These are phyloP conservation scores for Caenorhabditis angaria DNA, from an alignment of 2,888 invertebrate species.

Conservation along the genomic window DNA sequence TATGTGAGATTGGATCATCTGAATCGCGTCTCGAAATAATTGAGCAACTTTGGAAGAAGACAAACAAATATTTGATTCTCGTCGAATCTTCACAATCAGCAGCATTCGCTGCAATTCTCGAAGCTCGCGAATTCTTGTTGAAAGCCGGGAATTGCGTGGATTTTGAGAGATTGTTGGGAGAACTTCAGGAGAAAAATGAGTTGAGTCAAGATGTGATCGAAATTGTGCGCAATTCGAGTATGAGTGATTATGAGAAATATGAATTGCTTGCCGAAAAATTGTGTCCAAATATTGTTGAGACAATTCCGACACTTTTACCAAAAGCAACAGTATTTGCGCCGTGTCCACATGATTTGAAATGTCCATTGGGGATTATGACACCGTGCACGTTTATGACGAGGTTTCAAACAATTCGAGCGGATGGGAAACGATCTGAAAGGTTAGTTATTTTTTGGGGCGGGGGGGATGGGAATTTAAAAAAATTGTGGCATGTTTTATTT, in stretches of 20 bases:
- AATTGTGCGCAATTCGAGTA: slow-evolving; percentile 47
- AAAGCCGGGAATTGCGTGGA: slow-evolving; percentile 73
- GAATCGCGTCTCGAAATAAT: slow-evolving; percentile 59
- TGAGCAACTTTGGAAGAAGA: slow-evolving; percentile 62
- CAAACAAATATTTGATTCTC: slow-evolving; percentile 64
- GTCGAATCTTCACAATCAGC: slow-evolving; percentile 64
- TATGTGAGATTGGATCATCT: slow-evolving; percentile 58
- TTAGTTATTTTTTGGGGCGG: slow-evolving; percentile 7
- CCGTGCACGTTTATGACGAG: slow-evolving; percentile 58
- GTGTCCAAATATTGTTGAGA: slow-evolving; percentile 35
- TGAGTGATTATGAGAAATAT: slow-evolving; percentile 62
- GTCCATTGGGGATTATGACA: slow-evolving; percentile 77
- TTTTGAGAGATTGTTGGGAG: slow-evolving; percentile 23
- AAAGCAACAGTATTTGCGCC: slow-evolving; percentile 73
- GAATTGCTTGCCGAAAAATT: slow-evolving; percentile 56
- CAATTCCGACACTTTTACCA: slow-evolving; percentile 62
- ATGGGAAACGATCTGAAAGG: slow-evolving; percentile 58
- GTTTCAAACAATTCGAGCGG: slow-evolving; percentile 62
- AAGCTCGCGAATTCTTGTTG: slow-evolving; percentile 85
- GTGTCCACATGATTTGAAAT: slow-evolving; percentile 85
- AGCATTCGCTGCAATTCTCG: slow-evolving; percentile 81
- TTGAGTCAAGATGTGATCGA: slow-evolving; percentile 26
- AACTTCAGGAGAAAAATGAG: slow-evolving; percentile 16
- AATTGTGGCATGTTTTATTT: too few relatives aligned
- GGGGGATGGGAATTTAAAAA: too few relatives aligned